Conservation (phyloP, 2,888 invertebrate genomes). For the Idaea straminata region DNA sequence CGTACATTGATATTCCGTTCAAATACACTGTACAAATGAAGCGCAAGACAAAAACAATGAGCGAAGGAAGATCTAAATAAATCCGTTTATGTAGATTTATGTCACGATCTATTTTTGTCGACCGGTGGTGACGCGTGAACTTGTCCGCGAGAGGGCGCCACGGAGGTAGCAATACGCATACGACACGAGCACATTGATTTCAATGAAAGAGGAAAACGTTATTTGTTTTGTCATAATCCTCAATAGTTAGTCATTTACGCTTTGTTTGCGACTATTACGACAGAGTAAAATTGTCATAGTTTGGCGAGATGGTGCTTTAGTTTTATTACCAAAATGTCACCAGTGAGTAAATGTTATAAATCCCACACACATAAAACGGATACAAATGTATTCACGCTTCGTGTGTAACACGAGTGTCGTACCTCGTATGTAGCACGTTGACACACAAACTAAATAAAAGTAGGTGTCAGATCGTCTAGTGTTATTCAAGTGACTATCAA, state of each 20-base stretch:
- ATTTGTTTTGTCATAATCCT: constrained; percentile 22
- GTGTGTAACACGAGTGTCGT: background rate
- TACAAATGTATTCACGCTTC: background rate
- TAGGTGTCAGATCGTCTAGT: constrained; percentile 18
- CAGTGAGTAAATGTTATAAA: background rate
- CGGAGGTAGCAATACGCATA: constrained; percentile 37
- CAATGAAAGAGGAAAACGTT: constrained; percentile 43
- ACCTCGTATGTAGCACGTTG: constrained; percentile 17
- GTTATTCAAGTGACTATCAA: constrained; percentile 11
- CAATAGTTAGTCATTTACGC: constrained; percentile 7
- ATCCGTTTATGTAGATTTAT: constrained; percentile 74
- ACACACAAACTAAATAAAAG: constrained; percentile 17
- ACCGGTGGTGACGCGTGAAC: constrained; percentile 59
- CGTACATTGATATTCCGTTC: background rate
- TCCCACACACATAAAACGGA: background rate
- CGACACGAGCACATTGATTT: constrained; percentile 26
- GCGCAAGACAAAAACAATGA: constrained; percentile 46
- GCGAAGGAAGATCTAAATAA: constrained; percentile 55
- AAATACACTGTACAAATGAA: constrained; percentile 24
- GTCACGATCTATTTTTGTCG: constrained; percentile 71
- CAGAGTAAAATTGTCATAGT: background rate
- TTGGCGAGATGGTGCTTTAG: background rate
- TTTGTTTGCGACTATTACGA: background rate
- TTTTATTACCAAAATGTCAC: background rate
- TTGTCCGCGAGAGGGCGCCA: constrained; percentile 53